Evolutionary conservation across 2,888 invertebrate species (phyloP), one percentile per base, ranked within the genome.

Genomic region (Polydrusus cervinus): DNA sequence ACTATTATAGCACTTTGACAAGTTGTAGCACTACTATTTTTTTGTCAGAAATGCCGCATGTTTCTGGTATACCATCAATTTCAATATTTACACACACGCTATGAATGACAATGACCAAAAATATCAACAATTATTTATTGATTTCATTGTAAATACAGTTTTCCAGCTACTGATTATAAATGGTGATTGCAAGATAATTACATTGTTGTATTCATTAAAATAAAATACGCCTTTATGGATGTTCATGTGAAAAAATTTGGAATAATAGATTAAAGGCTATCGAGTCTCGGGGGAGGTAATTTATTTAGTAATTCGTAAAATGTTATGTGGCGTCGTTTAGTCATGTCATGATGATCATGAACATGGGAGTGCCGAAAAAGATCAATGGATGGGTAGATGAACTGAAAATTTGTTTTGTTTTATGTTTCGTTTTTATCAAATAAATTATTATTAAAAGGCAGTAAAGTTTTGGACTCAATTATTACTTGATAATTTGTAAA

Each of bases 381-480:
- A 60, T 60, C 38, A 60, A 60, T 60, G 40, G 16, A 40, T 38
- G 57, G 57, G 57, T 60, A 60, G 38, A 38, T 16, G 57, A 60
- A 60, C 57, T 16, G 38, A 11, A 60, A 10, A 16, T 57, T 38
- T n/a, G 10, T 16, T 38, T 16, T 60, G 38, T 34, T 3, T 40
- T 18, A 16, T 38, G 5, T 1, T 20, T 38, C 11, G 8, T 20
- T 51, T 9, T 20, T 49, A 18, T 16, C 18, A 3, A 5, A 25
- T 25, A 25, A 25, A 25, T 25, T 25, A 25, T 25, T 25, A 25
- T 1, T 25, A 25, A 3, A 25, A 25, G 25, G 25, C 25, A 25
- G 25, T 25, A n/a, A n/a, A n/a, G n/a, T n/a, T n/a, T n/a, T n/a
- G n/a, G n/a, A n/a, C n/a, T n/a, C n/a, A n/a, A n/a, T n/a, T n/a